Conservation (phyloP, 2,113 vertebrate species). For the Myiopsitta monachus region DNA sequence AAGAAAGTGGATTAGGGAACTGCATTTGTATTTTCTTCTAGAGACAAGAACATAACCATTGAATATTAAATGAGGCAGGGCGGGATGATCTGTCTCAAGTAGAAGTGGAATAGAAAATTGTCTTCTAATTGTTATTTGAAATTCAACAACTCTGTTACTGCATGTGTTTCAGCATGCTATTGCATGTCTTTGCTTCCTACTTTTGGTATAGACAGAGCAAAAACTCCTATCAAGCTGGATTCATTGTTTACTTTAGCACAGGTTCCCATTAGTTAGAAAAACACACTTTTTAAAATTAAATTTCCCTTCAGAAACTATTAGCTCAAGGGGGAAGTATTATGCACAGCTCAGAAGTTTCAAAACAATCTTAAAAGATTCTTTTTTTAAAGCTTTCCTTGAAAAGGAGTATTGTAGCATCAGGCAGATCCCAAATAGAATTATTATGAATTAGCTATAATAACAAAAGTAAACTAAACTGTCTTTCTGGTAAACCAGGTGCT, state of each 20-base stretch:
- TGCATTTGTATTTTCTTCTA: conserved; percentile 26
- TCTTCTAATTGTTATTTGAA: conserved; percentile 24
- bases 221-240: not conserved
- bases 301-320: conserved; percentile 63
- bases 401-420: not conserved
- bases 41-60: not conserved
- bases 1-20: not conserved
- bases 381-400: conserved; percentile 7
- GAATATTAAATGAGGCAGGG: conserved; percentile 47
- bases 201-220: conserved; percentile 21
- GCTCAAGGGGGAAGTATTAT: conserved; percentile 43
- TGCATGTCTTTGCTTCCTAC: conserved; percentile 26
- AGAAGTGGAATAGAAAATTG: conserved; percentile 36
- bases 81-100: conserved; percentile 1
- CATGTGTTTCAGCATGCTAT: not conserved
- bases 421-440: not conserved
- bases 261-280: conserved; percentile 57
- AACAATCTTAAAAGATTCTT: conserved; percentile 2
- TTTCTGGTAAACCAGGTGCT: not conserved
- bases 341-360: conserved; percentile 19
- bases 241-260: conserved; percentile 33
- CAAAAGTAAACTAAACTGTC: not conserved
- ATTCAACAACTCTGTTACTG: conserved; percentile 4
- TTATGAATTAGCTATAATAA: not conserved
- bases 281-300: conserved; percentile 30